Evolutionary conservation across 1,140 invertebrate genomes (phyloP).

Genomic region (Lucilia sericata): DNA sequence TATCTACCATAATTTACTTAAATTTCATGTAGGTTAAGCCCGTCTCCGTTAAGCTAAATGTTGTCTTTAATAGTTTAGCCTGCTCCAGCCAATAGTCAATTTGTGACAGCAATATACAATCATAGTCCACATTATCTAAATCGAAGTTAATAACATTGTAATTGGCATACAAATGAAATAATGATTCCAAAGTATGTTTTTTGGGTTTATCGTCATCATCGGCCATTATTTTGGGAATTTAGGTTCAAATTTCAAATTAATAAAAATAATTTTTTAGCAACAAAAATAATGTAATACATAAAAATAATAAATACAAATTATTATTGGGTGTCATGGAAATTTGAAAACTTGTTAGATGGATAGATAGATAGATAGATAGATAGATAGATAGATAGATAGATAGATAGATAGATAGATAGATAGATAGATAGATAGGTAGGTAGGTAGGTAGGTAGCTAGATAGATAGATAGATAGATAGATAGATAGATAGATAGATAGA

Average conservation of each 20-base stretch:
- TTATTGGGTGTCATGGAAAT: neutral
- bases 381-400: too few species aligned
- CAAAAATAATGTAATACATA: neutral
- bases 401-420: too few species aligned
- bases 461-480: too few species aligned
- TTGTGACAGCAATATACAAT: slow-evolving; percentile 60
- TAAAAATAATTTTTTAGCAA: too few species aligned
- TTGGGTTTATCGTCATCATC: slow-evolving; percentile 65
- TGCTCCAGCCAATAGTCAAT: slow-evolving; percentile 61
- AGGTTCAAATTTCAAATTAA: too few species aligned
- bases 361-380: too few species aligned
- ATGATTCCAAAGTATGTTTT: slow-evolving; percentile 58
- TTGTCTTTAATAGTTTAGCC: slow-evolving; percentile 57
- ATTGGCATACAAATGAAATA: slow-evolving; percentile 59
- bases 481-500: too few species aligned
- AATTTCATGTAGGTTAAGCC: slow-evolving; percentile 64
- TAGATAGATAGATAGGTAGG: too few species aligned
- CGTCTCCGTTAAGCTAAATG: slow-evolving; percentile 58
- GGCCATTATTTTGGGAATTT: slow-evolving; percentile 51
- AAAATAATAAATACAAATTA: neutral
- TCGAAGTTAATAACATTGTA: slow-evolving; percentile 52
- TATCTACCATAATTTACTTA: slow-evolving; percentile 52
- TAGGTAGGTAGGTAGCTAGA: too few species aligned
- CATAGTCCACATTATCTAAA: slow-evolving; percentile 55
- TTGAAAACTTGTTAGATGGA: too few species aligned